Conservation (phyloP, 2,113 vertebrate species). For the Pelecanoides urinatrix region DNA sequence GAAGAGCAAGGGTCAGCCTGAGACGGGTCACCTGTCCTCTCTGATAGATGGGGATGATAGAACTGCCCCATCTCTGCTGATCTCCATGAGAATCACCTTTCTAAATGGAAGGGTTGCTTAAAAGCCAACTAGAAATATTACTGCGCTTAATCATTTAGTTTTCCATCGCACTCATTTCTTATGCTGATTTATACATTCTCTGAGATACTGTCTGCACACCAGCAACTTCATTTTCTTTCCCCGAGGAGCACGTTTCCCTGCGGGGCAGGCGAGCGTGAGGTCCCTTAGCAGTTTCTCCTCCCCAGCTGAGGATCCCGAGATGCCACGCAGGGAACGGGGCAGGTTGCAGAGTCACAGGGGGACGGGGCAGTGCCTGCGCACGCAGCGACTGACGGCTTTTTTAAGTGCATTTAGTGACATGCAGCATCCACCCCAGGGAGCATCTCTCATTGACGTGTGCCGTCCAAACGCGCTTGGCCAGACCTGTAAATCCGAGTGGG, state of each 20-base stretch:
- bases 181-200: neutral
- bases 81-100: neutral
- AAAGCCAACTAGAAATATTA: neutral
- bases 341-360: neutral
- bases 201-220: neutral
- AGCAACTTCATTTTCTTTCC: neutral
- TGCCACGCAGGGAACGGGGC: neutral
- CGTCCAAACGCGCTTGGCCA: neutral
- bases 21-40: neutral
- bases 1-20: neutral
- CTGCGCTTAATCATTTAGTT: neutral
- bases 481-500: neutral
- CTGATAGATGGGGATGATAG: neutral
- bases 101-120: neutral
- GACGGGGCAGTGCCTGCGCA: neutral
- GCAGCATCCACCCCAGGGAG: neutral
- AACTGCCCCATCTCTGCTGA: neutral
- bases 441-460: rapidly evolving
- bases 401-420: neutral
- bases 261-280: neutral
- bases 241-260: rapidly evolving
- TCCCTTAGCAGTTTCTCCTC: neutral
- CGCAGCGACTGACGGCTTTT: neutral
- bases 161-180: neutral
- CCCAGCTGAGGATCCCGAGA: neutral